Evolutionary conservation across 2,113 vertebrate genomes (phyloP), one percentile per base, ranked within the genome.

Genomic region (Sakesphorus luctuosus): DNA sequence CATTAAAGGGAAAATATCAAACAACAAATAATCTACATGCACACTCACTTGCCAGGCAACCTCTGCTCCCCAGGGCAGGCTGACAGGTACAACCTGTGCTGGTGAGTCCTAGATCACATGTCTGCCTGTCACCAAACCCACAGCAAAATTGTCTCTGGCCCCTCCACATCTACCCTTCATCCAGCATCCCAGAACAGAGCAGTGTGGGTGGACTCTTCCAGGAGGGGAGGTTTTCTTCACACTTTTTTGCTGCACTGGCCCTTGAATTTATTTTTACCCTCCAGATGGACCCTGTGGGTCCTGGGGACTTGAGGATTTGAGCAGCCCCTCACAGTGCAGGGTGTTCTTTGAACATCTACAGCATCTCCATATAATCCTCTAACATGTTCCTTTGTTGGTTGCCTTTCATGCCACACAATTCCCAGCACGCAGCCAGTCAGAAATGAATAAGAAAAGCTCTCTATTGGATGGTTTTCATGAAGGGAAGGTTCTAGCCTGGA

Each of bases 1-100:
- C 86, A 75, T 75, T 68, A 43, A 78, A 72, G 73, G 65, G 81
- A 91, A 95, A 94, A 87, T 23, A 95, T 14, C 94, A 94, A 95
- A 94, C 84, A 95, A 72, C 89, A 95, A 94, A 94, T 75, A 50
- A 92, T 92, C 65, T 68, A 11, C 28, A 25, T 49, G 69, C 35
- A 33, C 11, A 3, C 26, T 24, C 4, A 50, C 55, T 80, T 58
- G 31, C 50, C 68, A 23, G 58, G 38, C 13, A 4, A 15, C 24
- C 65, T 47, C 44, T 61, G 28, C 69, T 95, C 89, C 89, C 93
- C 52, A 9, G 80, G 79, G 89, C 59, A 8, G 23, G 50, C 81
- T 84, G 69, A 38, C 35, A 52, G 77, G 52, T 31, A 24, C 87
- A 77, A 52, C 63, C 79, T 47, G 72, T 94, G 73, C 77, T 52